Conservation (phyloP, 2,888 invertebrate genomes). For the Xanthorhoe designata region DNA sequence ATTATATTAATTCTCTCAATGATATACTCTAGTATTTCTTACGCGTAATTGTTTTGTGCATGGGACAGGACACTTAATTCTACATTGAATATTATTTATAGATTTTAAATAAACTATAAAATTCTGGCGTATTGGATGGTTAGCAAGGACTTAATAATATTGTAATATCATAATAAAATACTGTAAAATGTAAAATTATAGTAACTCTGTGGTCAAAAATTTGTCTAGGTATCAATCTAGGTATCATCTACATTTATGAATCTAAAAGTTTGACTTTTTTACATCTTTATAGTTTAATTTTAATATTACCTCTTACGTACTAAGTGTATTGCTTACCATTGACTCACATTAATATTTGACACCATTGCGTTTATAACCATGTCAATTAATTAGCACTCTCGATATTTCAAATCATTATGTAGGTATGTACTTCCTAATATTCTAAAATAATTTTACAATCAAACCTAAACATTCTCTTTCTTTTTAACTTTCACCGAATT, state of each 20-base stretch:
- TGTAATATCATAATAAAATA: background rate
- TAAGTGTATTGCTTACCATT: slow-evolving; percentile 64
- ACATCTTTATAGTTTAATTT: background rate
- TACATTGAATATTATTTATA: background rate
- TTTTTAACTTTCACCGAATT: background rate
- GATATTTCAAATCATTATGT: background rate
- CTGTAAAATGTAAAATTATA: no score
- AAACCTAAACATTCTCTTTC: background rate
- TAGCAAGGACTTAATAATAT: background rate
- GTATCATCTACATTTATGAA: background rate
- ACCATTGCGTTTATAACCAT: slow-evolving; percentile 38
- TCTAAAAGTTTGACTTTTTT: slow-evolving; percentile 15
- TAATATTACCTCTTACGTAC: slow-evolving; percentile 19
- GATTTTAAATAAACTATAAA: background rate
- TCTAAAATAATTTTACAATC: background rate
- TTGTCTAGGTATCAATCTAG: background rate
- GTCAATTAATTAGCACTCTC: slow-evolving; percentile 14
- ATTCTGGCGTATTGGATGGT: slow-evolving; percentile 1
- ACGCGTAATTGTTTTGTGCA: slow-evolving; percentile 10
- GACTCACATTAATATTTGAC: slow-evolving; percentile 65
- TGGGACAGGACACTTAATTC: slow-evolving; percentile 18
- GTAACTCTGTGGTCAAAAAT: background rate
- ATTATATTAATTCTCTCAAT: slow-evolving; percentile 1
- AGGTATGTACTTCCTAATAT: background rate
- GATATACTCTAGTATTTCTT: background rate